Conservation (phyloP, 1,140 invertebrate genomes). For the Asbolus verrucosus region DNA sequence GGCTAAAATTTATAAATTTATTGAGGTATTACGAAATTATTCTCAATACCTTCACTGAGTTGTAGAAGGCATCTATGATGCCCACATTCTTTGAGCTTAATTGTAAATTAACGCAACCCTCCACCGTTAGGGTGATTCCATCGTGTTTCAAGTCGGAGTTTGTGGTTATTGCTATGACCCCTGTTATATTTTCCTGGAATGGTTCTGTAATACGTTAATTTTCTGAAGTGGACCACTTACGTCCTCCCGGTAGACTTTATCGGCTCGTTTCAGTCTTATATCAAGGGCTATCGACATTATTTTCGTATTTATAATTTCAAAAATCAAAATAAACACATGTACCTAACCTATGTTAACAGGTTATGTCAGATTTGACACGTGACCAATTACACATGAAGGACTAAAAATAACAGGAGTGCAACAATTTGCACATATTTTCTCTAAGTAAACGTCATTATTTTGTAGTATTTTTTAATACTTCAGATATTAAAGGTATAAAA, state of each 20-base stretch:
- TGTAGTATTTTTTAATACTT: no score
- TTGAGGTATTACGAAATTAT: not conserved
- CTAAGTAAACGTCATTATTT: no score
- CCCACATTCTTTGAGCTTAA: constrained; percentile 94
- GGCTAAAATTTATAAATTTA: constrained; percentile 46
- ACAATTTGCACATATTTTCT: no score
- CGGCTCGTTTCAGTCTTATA: constrained; percentile 82
- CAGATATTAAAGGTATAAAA: no score
- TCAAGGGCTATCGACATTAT: constrained; percentile 77
- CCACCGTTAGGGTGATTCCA: constrained; percentile 86
- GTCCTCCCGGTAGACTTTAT: constrained; percentile 87
- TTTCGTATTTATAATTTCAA: constrained; percentile 17
- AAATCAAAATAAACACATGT: constrained; percentile 12
- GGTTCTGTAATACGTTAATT: no score
- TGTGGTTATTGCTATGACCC: constrained; percentile 83
- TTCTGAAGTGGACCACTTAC: constrained; percentile 68
- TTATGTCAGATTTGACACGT: not conserved
- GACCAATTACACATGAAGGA: no score
- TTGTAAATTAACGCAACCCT: constrained; percentile 91
- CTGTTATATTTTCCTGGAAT: constrained; percentile 82
- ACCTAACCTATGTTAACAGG: not conserved
- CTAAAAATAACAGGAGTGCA: no score
- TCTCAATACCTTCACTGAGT: constrained; percentile 74
- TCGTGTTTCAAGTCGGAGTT: constrained; percentile 90
- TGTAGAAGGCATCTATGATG: constrained; percentile 94